These are phyloP conservation scores for Coleophora deauratella DNA, from an alignment of 2,888 invertebrate genomes.

Conservation along the genomic window DNA sequence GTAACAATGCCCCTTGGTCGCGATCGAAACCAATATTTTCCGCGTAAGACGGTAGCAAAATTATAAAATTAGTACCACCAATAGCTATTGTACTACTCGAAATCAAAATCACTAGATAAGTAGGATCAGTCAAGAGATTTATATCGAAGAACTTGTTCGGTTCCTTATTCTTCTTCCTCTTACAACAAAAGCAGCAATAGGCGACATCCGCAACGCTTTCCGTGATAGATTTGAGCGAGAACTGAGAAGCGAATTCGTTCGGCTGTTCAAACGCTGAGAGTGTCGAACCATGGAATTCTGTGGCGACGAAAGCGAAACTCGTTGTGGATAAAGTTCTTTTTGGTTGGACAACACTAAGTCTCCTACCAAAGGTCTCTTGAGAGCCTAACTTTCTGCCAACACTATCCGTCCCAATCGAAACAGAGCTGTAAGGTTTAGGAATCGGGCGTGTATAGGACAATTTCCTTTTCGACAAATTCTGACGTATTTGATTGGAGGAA, in stretches of 20 bases:
- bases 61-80: slow-evolving; percentile 91
- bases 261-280: slow-evolving; percentile 83
- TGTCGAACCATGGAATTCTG: slow-evolving; percentile 89
- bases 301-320: slow-evolving; percentile 87
- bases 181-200: slow-evolving; percentile 59
- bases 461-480: slow-evolving; percentile 51
- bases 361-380: slow-evolving; percentile 47
- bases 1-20: slow-evolving; percentile 79
- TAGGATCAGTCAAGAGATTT: slow-evolving; percentile 80
- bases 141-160: slow-evolving; percentile 82
- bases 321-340: slow-evolving; percentile 83
- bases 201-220: slow-evolving; percentile 71
- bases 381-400: slow-evolving; percentile 67
- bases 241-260: slow-evolving; percentile 84
- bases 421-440: slow-evolving; percentile 71
- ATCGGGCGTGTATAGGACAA: slow-evolving; percentile 47
- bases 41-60: slow-evolving; percentile 85
- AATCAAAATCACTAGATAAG: slow-evolving; percentile 85
- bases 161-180: slow-evolving; percentile 41
- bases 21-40: slow-evolving; percentile 81
- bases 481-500: slow-evolving; percentile 34
- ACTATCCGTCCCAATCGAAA: slow-evolving; percentile 73
- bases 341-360: slow-evolving; percentile 54
- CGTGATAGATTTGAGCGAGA: slow-evolving; percentile 80
- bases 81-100: slow-evolving; percentile 91